Percentiles rank a stretch among this genome's conserved stretches.
These are phyloP conservation scores for Eupithecia abbreviata DNA, from an alignment of 2,888 invertebrate species.

Conservation along the genomic window DNA sequence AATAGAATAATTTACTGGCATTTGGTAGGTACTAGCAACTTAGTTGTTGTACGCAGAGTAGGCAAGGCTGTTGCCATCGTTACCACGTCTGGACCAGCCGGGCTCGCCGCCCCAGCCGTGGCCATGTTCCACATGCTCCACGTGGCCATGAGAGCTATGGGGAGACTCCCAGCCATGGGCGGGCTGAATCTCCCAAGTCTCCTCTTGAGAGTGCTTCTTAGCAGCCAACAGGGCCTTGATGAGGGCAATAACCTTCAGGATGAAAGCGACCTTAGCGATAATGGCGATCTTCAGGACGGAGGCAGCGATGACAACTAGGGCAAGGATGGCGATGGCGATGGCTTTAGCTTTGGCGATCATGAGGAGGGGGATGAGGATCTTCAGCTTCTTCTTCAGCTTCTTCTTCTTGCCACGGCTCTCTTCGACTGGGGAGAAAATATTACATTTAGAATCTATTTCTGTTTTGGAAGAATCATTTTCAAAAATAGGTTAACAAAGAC, in stretches of 20 bases:
- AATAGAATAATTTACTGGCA: constrained; percentile 46
- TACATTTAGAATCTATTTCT: background rate
- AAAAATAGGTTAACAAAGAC: background rate
- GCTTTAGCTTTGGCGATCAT: constrained; percentile 87
- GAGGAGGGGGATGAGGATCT: constrained; percentile 78
- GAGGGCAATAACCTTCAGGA: constrained; percentile 69
- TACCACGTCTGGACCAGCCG: constrained; percentile 75
- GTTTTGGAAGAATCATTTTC: background rate
- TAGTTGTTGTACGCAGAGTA: constrained; percentile 72
- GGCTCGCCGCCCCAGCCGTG: constrained; percentile 63
- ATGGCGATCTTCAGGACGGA: constrained; percentile 89
- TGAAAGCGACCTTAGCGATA: constrained; percentile 90
- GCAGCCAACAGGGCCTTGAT: constrained; percentile 70
- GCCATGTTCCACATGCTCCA: constrained; percentile 64
- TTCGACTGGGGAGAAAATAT: constrained; percentile 60
- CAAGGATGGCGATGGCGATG: constrained; percentile 85
- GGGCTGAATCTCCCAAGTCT: constrained; percentile 54
- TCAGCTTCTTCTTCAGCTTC: constrained; percentile 84
- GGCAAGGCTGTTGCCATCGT: constrained; percentile 71
- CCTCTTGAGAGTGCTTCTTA: constrained; percentile 69
- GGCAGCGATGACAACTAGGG: constrained; percentile 87
- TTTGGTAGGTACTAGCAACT: constrained; percentile 57
- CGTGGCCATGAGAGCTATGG: constrained; percentile 27
- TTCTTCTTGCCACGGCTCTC: constrained; percentile 89
- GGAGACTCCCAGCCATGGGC: constrained; percentile 59